These are phyloP conservation scores for Drosophila emarginata DNA, from an alignment of 2,888 invertebrate genomes.

Conservation along the genomic window DNA sequence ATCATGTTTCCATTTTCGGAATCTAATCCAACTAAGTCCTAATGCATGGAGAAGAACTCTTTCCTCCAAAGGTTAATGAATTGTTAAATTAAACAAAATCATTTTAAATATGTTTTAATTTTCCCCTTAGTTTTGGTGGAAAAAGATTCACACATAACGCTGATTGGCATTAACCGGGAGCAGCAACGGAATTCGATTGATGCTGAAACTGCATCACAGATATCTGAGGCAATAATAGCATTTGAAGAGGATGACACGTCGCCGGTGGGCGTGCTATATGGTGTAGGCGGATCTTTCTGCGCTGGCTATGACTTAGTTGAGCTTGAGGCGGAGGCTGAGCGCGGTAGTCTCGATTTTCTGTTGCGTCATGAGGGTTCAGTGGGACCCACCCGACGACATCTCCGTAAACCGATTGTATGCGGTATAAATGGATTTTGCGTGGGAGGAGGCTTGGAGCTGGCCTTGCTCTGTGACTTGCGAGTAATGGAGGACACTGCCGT, in stretches of 20 bases:
- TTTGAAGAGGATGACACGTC: slow-evolving; percentile 90
- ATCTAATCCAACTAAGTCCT: background rate
- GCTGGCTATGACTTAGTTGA: slow-evolving; percentile 94
- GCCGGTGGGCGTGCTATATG: slow-evolving; percentile 91
- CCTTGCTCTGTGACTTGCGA: slow-evolving; percentile 94
- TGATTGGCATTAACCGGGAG: slow-evolving; percentile 93
- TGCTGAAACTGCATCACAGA: slow-evolving; percentile 85
- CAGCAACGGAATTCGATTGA: slow-evolving; percentile 92
- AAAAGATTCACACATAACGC: slow-evolving; percentile 86
- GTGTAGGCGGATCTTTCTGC: slow-evolving; percentile 95
- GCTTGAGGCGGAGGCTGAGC: slow-evolving; percentile 82
- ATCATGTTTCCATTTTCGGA: background rate
- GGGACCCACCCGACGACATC: slow-evolving; percentile 87
- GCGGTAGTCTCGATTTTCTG: slow-evolving; percentile 74
- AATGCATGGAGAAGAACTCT: slow-evolving; percentile 7
- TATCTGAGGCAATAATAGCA: slow-evolving; percentile 87
- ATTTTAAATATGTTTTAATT: too few species aligned
- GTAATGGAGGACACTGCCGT: slow-evolving; percentile 93
- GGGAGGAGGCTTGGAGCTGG: slow-evolving; percentile 94
- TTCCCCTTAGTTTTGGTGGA: slow-evolving; percentile 83
- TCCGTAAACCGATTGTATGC: slow-evolving; percentile 93
- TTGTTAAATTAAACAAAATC: too few species aligned
- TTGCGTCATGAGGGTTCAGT: slow-evolving; percentile 83
- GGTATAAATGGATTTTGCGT: slow-evolving; percentile 95
- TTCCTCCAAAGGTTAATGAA: background rate